Base-by-base conservation (phyloP, 2,888 invertebrate species). In the Ferdinandea cuprea region DNA sequence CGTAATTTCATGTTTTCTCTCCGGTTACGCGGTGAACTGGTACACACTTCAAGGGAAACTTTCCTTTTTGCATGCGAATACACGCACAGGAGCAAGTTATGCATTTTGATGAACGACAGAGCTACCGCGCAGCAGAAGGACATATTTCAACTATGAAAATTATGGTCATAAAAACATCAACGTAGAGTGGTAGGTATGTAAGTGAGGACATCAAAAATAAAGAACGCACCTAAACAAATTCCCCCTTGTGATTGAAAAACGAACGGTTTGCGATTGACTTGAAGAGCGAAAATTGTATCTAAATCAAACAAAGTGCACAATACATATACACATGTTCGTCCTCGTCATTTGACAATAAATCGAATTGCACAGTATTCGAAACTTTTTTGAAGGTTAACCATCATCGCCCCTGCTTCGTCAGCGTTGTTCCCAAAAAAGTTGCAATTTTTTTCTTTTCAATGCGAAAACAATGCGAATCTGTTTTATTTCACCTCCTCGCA, bases 1-100 rank as follows among this genome's bases (percentile, higher is more conserved):
- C 68, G 44, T 83, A 83, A 83, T 83, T 83, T 68, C 83, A 78
- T 83, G 78, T 83, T 83, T 59, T 56, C 78, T 68, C 61, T 68
- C 48, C 56, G 72, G 77, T 61, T 78, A 77, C 61, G 71, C 66
- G 37, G 72, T 44, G 83, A 73, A 78, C 83, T 78, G 78, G 78
- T 78, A 83, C 78, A 77, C 77, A 78, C 78, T 83, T 73, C 52
- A 72, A 63, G 54, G 73, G 59, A 59, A 71, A 46, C 37, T 68
- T 61, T 35, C 15, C 30, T 63, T 32, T 74, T 63, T 42, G 61
- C 42, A 32, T 69, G 48, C 50, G 66, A 73, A 77, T 63, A 73
- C 83, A 83, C 83, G 83, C 83, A 83, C 71, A 66, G 42, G 25
- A 25, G 25, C 25, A 37, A 37, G 66, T 42, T 72, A 71, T 83